Evolutionary conservation across 1,140 invertebrate genomes (phyloP).

Genomic region (Nasonia giraulti): DNA sequence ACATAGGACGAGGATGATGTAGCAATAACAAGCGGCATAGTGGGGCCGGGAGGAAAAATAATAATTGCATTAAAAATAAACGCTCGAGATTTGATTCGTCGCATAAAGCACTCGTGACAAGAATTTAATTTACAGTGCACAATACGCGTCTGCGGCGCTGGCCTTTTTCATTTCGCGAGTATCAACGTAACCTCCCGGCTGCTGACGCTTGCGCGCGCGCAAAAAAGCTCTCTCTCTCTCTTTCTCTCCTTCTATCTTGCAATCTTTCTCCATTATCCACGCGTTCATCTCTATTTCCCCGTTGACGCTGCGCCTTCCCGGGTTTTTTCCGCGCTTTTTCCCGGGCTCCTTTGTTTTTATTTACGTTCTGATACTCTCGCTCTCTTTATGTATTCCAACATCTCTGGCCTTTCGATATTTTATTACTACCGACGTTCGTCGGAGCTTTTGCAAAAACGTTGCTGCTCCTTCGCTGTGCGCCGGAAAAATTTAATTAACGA

Average conservation of each 20-base stretch:
- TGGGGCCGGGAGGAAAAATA: not conserved
- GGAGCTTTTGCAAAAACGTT: too few relatives aligned
- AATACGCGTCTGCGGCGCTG: not conserved
- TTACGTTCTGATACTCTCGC: not conserved
- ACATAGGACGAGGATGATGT: too few relatives aligned
- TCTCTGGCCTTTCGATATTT: not conserved
- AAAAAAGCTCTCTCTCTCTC: not conserved
- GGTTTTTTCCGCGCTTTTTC: slow-evolving; percentile 5
- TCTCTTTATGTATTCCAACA: slow-evolving; percentile 44
- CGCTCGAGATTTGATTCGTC: slow-evolving; percentile 4
- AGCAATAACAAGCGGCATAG: not conserved
- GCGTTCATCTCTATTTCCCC: not conserved
- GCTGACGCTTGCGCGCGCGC: not conserved
- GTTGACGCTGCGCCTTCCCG: not conserved
- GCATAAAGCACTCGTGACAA: slow-evolving; percentile 22
- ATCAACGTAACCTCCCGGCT: not conserved
- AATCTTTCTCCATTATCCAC: not conserved
- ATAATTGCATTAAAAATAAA: slow-evolving; percentile 21
- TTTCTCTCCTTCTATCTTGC: not conserved
- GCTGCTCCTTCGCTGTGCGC: too few relatives aligned
- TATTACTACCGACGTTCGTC: not conserved
- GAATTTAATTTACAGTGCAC: slow-evolving; percentile 35
- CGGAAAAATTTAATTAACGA: not conserved
- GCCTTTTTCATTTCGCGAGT: not conserved
- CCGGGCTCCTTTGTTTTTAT: slow-evolving; percentile 8